Conservation (phyloP, 2,113 vertebrate genomes). For the Ammodytes marinus region DNA sequence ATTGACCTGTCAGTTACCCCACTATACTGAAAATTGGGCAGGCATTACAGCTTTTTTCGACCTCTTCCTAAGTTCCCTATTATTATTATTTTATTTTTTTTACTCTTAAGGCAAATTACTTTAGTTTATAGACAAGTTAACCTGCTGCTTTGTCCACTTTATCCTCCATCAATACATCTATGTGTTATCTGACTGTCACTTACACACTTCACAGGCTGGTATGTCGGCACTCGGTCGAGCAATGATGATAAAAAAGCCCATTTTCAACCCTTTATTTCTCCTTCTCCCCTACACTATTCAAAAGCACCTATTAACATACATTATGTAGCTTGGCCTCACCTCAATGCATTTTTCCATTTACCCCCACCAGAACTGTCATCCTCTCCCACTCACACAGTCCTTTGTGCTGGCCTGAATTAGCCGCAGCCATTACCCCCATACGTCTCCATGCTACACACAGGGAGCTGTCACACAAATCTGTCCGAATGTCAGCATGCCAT, state of each 20-base stretch:
- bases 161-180: not conserved
- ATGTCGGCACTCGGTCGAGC: not conserved
- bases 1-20: conserved; percentile 39
- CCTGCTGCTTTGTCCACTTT: not conserved
- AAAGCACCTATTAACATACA: conserved; percentile 30
- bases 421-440: conserved; percentile 29
- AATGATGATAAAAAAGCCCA: no score
- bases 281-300: not conserved
- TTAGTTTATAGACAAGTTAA: not conserved
- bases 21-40: not conserved
- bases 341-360: conserved; percentile 17
- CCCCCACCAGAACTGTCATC: conserved; percentile 20
- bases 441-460: not conserved
- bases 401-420: conserved; percentile 36
- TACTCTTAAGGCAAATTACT: not conserved
- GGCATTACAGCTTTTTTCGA: not conserved
- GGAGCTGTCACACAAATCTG: conserved; percentile 26
- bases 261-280: not conserved
- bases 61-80: not conserved
- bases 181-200: not conserved
- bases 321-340: conserved; percentile 25
- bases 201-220: not conserved
- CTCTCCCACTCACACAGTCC: conserved; percentile 2
- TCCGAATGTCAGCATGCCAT: conserved; percentile 8
- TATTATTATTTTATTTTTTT: not conserved